A percentile compares a stretch with the other conserved stretches of the same genome.
phyloP scores from a whole-genome alignment of 1,140 invertebrate species.

The Oedothorax gibbosus region DNA sequence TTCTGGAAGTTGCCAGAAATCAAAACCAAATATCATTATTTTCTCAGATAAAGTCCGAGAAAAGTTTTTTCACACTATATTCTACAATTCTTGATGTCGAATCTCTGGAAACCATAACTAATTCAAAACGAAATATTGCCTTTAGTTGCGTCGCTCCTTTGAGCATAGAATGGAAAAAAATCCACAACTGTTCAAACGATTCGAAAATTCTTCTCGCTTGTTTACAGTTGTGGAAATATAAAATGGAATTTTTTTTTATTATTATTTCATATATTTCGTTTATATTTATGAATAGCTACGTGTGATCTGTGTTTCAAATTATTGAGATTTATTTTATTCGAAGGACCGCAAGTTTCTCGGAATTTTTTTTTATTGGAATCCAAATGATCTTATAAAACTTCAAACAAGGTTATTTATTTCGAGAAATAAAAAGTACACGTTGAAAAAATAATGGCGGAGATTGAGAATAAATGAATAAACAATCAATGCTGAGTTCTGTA shows the following conservation, averaged over 20 bases:
- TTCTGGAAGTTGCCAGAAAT: background rate
- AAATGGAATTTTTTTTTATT: conserved; percentile 20
- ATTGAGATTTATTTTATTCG: too few species aligned
- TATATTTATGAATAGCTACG: too few species aligned
- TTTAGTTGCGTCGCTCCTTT: background rate
- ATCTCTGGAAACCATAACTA: conserved; percentile 1
- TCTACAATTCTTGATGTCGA: background rate
- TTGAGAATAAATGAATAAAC: too few species aligned
- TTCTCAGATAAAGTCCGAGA: background rate
- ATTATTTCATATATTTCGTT: background rate
- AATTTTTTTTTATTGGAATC: too few species aligned
- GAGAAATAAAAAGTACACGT: too few species aligned
- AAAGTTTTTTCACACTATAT: conserved; percentile 14
- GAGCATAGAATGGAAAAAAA: background rate
- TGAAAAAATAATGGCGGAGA: too few species aligned
- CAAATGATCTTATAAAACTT: too few species aligned
- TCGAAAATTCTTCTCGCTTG: conserved; percentile 18
- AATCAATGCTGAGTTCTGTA: too few species aligned
- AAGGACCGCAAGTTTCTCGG: too few species aligned
- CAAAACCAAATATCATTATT: conserved; percentile 25
- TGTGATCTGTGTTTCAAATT: too few species aligned
- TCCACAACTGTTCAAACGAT: conserved; percentile 7
- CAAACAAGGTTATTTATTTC: too few species aligned
- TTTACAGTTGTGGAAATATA: conserved; percentile 12
- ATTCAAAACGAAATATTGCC: background rate